Evolutionary conservation across 2,888 invertebrate genomes (phyloP), one percentile per base, ranked within the genome.

Genomic region (Tortricodes alternella): DNA sequence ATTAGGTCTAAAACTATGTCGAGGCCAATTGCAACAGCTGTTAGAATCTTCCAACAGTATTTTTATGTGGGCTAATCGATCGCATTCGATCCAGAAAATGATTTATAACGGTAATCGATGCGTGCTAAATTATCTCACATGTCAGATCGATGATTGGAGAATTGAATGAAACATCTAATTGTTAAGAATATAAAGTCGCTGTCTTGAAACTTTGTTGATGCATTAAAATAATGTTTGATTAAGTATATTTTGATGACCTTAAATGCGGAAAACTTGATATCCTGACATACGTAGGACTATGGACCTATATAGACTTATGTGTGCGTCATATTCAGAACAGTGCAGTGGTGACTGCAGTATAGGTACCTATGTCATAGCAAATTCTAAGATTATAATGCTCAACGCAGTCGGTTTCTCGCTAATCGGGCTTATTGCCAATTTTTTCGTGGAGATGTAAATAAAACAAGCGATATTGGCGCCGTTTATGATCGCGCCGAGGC

Each of bases 361-460:
- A 21, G n/a, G n/a, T n/a, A n/a, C n/a, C n/a, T n/a, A n/a, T 3
- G 16, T 35, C 11, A 55, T 37, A 50, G 50, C 35, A 15, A 48
- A 56, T 43, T 67, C 62, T 58, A 62, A 68, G 72, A 74, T 77
- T 44, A 56, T 56, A 43, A 50, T 50, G 23, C 37, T 21, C 37
- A 32, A 34, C 21, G 32, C 34, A 29, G 46, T 46, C 21, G 16
- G 37, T 50, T 34, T 18, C 32, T 9, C 37, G 49, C 50, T 50
- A 66, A 69, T 74, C 78, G 80, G 87, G 87, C 78, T 49, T 63
- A 49, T 60, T 76, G 88, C 89, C 89, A 88, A 85, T 76, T 82
- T 85, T 86, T 86, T 79, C 69, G 66, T 65, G 58, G 74, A 59
- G 74, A 74, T 85, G 84, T 83, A 83, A 85, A 87, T 85, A 83